These are phyloP conservation scores for Phengaris alcon DNA, from an alignment of 2,888 invertebrate species.

Conservation along the genomic window DNA sequence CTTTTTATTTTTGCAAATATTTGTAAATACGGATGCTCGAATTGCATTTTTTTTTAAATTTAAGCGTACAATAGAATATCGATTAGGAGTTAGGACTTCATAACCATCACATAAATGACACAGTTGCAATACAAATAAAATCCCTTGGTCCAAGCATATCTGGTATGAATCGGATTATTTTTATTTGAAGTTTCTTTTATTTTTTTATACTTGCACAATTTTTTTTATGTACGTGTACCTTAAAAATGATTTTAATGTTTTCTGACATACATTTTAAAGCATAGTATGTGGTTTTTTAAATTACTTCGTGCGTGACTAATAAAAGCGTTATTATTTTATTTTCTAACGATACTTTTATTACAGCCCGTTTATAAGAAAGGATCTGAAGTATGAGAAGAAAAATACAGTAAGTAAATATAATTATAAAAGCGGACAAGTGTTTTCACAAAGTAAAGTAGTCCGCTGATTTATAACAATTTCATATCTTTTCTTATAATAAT, in stretches of 20 bases:
- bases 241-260: background rate
- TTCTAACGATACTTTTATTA: background rate
- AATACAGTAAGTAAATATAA: too few relatives aligned
- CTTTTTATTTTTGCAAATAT: background rate
- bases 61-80: background rate
- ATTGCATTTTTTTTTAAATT: background rate
- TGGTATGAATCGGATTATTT: constrained; percentile 1
- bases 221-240: background rate
- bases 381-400: too few relatives aligned
- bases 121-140: background rate
- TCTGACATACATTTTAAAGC: background rate
- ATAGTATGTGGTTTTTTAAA: background rate
- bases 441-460: too few relatives aligned
- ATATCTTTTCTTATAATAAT: too few relatives aligned
- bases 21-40: background rate
- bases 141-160: constrained; percentile 9
- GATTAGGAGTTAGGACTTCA: background rate
- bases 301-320: background rate
- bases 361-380: background rate
- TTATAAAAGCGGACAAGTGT: too few relatives aligned
- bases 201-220: background rate
- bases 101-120: constrained; percentile 1
- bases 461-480: too few relatives aligned
- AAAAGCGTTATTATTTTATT: background rate
- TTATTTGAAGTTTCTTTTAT: background rate